Percentiles rank a stretch among this genome's conserved stretches.
Evolutionary conservation across 2,797 vertebrate genomes (phyloP).

Genomic region (Chelidonichthys spinosus): DNA sequence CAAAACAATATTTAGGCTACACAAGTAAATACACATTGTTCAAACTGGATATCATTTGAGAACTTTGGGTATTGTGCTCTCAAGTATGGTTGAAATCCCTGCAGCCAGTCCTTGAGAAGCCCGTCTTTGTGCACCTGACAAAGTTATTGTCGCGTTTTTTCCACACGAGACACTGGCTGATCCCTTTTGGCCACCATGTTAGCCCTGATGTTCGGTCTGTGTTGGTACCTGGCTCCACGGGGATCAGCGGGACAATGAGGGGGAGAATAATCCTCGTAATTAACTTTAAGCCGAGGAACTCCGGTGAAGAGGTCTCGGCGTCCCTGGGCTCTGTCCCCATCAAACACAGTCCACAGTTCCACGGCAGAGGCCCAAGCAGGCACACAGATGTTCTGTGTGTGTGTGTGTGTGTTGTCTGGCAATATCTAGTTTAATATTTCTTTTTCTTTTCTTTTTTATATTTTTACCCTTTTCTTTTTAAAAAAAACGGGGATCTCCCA

Average conservation of each 20-base stretch:
- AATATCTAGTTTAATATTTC: too few species aligned
- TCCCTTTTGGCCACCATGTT: conserved; percentile 10
- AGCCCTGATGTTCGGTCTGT: conserved; percentile 1
- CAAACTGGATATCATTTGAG: not conserved
- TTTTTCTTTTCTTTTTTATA: too few species aligned
- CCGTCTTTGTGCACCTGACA: not conserved
- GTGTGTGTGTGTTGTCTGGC: too few species aligned
- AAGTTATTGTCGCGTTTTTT: not conserved
- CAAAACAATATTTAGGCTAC: not conserved
- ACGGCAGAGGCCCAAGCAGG: not conserved
- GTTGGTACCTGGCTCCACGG: conserved; percentile 27
- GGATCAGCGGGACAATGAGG: conserved; percentile 41
- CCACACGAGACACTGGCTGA: not conserved
- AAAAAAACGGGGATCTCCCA: too few species aligned
- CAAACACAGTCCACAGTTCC: not conserved
- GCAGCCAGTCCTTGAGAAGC: not conserved
- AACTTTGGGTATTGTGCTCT: not conserved
- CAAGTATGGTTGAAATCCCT: not conserved
- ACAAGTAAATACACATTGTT: not conserved
- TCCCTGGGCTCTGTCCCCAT: conserved; percentile 1
- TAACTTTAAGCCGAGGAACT: conserved; percentile 42
- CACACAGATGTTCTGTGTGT: not conserved
- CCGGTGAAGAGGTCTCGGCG: not conserved
- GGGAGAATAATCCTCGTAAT: conserved; percentile 51
- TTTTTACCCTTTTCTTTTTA: too few species aligned